Conservation (phyloP, 2,888 invertebrate species). For the Drosophila kambysellisi region DNA sequence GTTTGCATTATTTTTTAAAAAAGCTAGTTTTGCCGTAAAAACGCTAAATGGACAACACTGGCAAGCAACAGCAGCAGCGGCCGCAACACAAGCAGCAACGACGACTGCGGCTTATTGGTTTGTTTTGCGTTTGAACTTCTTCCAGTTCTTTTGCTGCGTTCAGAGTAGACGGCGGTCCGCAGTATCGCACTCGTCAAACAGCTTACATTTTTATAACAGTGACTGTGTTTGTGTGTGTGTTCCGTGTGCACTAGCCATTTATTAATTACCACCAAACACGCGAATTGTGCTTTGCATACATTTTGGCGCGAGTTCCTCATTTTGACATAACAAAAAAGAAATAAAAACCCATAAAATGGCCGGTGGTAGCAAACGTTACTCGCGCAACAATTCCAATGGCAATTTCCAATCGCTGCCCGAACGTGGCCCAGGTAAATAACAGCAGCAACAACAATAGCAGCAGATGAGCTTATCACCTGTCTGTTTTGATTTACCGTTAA, state of each 20-base stretch:
- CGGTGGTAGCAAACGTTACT: constrained; percentile 82
- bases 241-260: constrained; percentile 43
- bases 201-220: constrained; percentile 27
- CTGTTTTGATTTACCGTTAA: constrained; percentile 50
- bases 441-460: constrained; percentile 14
- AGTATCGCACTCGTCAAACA: constrained; percentile 72
- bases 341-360: constrained; percentile 77
- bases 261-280: constrained; percentile 72
- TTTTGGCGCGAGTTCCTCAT: constrained; percentile 65
- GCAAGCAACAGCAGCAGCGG: constrained; percentile 11
- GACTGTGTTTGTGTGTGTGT: constrained; percentile 20
- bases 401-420: constrained; percentile 83
- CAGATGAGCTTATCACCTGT: constrained; percentile 46
- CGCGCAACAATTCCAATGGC: constrained; percentile 83
- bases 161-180: constrained; percentile 84
- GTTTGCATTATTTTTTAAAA: neutral
- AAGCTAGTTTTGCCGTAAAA: neutral
- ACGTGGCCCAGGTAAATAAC: constrained; percentile 85
- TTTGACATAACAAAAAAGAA: constrained; percentile 11
- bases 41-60: neutral
- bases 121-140: constrained; percentile 72
- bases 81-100: constrained; percentile 8
- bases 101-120: constrained; percentile 65
- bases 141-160: constrained; percentile 79
- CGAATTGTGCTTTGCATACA: constrained; percentile 60